Conservation (phyloP, 2,797 vertebrate genomes). For the Ctenochaetus hawaiiensis region DNA sequence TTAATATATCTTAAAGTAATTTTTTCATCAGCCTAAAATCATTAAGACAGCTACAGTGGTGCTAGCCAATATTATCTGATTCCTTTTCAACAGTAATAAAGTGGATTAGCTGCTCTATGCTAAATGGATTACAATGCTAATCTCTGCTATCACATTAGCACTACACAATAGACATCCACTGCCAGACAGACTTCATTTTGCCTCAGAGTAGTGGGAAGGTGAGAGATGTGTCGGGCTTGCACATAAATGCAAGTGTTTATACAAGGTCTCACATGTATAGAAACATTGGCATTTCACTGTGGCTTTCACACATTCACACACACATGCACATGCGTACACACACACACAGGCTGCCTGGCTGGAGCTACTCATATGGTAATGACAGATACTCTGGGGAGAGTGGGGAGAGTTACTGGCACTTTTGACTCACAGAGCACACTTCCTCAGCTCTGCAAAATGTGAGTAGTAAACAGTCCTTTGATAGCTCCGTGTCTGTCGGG, state of each 20-base stretch:
- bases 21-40: constrained; percentile 75
- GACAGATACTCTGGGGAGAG: constrained; percentile 48
- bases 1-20: constrained; percentile 66
- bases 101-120: constrained; percentile 86
- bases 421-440: constrained; percentile 50
- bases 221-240: constrained; percentile 43
- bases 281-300: constrained; percentile 41
- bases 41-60: constrained; percentile 73
- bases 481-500: constrained; percentile 1
- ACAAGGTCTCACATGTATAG: constrained; percentile 25
- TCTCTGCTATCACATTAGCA: constrained; percentile 87
- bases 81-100: constrained; percentile 85
- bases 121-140: constrained; percentile 90
- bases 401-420: constrained; percentile 38
- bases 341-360: constrained; percentile 42
- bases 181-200: constrained; percentile 74
- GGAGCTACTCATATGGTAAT: constrained; percentile 62
- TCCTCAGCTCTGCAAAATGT: constrained; percentile 39
- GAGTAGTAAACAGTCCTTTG: constrained; percentile 30
- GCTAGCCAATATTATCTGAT: constrained; percentile 81
- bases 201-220: constrained; percentile 56
- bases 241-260: constrained; percentile 44
- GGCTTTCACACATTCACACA: constrained; percentile 8
- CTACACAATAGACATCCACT: constrained; percentile 78
- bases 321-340: neutral